phyloP scores from a whole-genome alignment of 2,113 vertebrate species.

The Marmota flaviventris region DNA sequence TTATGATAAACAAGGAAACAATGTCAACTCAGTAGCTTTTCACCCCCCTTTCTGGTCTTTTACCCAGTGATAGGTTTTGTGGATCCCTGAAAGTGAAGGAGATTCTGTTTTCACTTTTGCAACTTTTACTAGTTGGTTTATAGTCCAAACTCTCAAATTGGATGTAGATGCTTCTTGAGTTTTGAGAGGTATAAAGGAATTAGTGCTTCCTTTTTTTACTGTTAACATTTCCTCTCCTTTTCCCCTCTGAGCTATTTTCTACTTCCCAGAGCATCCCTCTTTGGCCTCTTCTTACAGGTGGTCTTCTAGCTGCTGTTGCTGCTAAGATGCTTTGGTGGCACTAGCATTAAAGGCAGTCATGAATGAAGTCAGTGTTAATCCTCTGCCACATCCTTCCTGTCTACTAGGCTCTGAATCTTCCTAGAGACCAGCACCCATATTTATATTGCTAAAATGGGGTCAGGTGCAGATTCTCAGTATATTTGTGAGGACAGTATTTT shows the following conservation, averaged over 20 bases:
- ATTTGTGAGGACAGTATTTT: background rate
- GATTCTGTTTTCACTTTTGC: background rate
- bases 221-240: background rate
- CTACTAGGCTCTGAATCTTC: background rate
- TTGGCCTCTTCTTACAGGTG: background rate
- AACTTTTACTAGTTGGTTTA: background rate
- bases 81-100: background rate
- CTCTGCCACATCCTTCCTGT: background rate
- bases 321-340: background rate
- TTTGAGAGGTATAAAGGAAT: background rate
- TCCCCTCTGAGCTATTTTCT: background rate
- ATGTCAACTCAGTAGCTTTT: background rate
- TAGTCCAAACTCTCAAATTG: background rate
- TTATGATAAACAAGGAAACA: background rate
- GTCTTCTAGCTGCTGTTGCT: accelerated
- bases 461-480: background rate
- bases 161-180: background rate
- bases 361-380: background rate
- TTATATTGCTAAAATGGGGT: background rate
- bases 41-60: background rate
- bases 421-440: background rate
- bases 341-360: background rate
- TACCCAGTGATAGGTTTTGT: background rate
- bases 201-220: background rate
- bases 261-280: background rate